Evolutionary conservation across 2,888 invertebrate genomes (phyloP), one percentile per base, ranked within the genome.

Genomic region (Rhagonycha fulva): DNA sequence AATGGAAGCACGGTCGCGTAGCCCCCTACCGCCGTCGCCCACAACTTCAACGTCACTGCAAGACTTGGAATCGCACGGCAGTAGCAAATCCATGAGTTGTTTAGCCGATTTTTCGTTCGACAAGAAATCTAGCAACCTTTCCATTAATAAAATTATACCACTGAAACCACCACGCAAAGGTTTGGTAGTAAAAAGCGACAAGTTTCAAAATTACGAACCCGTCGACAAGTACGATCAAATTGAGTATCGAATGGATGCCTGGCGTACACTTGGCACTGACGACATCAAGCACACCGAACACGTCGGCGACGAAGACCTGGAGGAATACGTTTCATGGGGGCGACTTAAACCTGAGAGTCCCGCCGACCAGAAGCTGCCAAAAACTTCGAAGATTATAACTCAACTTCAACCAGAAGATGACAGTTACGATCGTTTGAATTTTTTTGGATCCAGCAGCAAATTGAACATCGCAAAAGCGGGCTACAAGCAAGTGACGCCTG

Each of bases 1-100:
- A 75, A 93, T 95, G 91, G 95, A 95, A 84, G 93, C 95, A 24
- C 92, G 95, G 23, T 95, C 95, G 4, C 90, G 96, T 80, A 95
- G 94, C 82, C 96, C 96, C 0, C 86, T 96, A 80, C 94, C 95
- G 3, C 91, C 92, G 2, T 87, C 87, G 4, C 84, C 85, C 3
- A 84, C 86, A n/a, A 88, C 88, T 75, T 88, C 89, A 9, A 86
- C 87, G 4, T 87, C 88, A 76, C 81, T 89, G 32, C 87, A 88
- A 24, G 90, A 90, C 68, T 84, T 89, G 4, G 90, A 90, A 75
- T 86, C 82, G 7, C 81, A 78, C 68, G 70, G 87, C 30, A 85
- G 88, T 4, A 84, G 83, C 9, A 85, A 84, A 61, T 82, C 88
- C 9, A 62, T 76, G 4, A 80, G 72, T 76, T 70, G 72, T 9